Percentiles rank a stretch among this genome's conserved stretches.
Evolutionary conservation across 35 echinoderm and acorn worm species (phyloP).

Genomic region (Ophioderma brevispina): DNA sequence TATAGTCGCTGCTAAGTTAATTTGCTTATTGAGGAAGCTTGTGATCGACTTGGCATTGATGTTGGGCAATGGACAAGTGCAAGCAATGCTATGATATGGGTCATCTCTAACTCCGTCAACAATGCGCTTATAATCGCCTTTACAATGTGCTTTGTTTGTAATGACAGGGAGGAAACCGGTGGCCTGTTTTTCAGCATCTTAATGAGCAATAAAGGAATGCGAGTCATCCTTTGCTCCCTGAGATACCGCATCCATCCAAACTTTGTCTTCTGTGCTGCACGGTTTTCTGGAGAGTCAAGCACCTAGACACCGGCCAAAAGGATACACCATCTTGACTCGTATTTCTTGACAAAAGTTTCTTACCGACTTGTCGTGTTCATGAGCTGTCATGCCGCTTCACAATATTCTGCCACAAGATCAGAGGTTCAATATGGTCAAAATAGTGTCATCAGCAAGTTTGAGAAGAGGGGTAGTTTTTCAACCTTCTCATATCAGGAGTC

Average conservation of each 20-base stretch:
- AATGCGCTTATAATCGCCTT: slow-evolving; percentile 28
- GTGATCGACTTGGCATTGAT: slow-evolving; percentile 62
- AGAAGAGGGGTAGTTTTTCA: slow-evolving; percentile 24
- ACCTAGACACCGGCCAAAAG: slow-evolving; percentile 51
- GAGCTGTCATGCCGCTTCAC: slow-evolving; percentile 5
- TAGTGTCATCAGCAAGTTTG: slow-evolving; percentile 31
- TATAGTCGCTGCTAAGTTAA: slow-evolving; percentile 14
- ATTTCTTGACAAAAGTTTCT: slow-evolving; percentile 65
- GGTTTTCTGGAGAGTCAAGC: background rate
- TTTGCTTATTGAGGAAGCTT: slow-evolving; percentile 36
- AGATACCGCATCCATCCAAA: slow-evolving; percentile 62
- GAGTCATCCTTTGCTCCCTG: too few species aligned
- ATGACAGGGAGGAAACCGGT: slow-evolving; percentile 31
- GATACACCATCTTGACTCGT: slow-evolving; percentile 61
- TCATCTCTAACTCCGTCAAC: slow-evolving; percentile 56
- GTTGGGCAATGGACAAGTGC: slow-evolving; percentile 30
- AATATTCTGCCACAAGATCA: slow-evolving; percentile 10
- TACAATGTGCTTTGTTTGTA: slow-evolving; percentile 28
- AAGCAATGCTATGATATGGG: too few species aligned
- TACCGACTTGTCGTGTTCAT: slow-evolving; percentile 57
- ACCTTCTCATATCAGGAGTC: slow-evolving; percentile 51
- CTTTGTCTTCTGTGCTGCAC: too few species aligned
- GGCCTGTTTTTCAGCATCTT: slow-evolving; percentile 63
- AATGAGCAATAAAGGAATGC: too few species aligned
- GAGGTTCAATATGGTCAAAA: slow-evolving; percentile 33